Evolutionary conservation across 2,797 vertebrate species (phyloP).

Genomic region (Sphaeramia orbicularis): DNA sequence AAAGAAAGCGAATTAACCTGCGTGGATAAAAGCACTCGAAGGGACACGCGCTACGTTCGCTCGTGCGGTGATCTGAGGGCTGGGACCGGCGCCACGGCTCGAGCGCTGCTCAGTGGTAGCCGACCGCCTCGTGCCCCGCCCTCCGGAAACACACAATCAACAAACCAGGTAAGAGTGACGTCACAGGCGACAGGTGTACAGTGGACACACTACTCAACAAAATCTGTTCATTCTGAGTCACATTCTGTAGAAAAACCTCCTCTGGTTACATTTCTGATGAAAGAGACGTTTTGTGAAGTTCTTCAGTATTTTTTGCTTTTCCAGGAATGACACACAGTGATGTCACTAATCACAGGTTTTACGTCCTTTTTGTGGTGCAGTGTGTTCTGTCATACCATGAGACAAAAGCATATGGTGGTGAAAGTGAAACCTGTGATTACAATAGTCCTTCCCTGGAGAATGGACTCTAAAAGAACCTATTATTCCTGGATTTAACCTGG

Average conservation of each 20-base stretch:
- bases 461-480: not conserved
- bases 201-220: too few relatives aligned
- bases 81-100: constrained; percentile 28
- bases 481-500: not conserved
- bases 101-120: constrained; percentile 6
- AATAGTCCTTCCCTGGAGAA: not conserved
- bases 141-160: constrained; percentile 11
- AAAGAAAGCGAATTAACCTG: not conserved
- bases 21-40: not conserved
- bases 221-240: too few relatives aligned
- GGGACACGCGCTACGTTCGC: not conserved
- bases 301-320: not conserved
- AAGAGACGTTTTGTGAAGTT: not conserved
- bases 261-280: too few relatives aligned
- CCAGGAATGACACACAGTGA: not conserved
- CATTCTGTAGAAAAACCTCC: too few relatives aligned
- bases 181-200: constrained; percentile 54
- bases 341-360: constrained; percentile 6
- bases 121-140: constrained; percentile 50
- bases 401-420: not conserved
- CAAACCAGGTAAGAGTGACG: constrained; percentile 59
- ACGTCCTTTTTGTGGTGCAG: not conserved
- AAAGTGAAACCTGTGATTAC: constrained; percentile 12
- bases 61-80: not conserved
- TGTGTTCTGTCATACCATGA: constrained; percentile 6